Conservation (phyloP, 2,888 invertebrate species). For the Hirtodrosophila confusa region DNA sequence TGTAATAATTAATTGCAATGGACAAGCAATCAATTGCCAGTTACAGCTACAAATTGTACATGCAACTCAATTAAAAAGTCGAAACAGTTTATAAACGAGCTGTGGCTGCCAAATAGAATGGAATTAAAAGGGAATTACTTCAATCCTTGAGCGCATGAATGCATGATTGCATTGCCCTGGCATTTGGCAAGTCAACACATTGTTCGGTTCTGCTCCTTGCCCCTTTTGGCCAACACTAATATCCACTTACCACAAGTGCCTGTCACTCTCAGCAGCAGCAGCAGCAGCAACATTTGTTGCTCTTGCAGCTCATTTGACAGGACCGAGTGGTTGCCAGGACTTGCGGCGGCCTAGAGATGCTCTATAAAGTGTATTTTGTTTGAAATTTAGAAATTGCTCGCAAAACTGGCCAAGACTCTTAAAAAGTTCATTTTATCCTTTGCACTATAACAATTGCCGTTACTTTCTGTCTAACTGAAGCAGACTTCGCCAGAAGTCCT, state of each 20-base stretch:
- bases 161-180: slow-evolving; percentile 2
- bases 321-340: background rate
- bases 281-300: background rate
- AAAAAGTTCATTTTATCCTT: too few relatives aligned
- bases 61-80: slow-evolving; percentile 1
- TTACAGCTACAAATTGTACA: slow-evolving; percentile 1
- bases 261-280: slow-evolving; percentile 27
- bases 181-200: slow-evolving; percentile 16
- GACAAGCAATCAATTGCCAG: slow-evolving; percentile 13
- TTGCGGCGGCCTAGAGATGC: background rate
- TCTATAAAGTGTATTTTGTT: background rate
- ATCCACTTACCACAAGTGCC: slow-evolving; percentile 25
- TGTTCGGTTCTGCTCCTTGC: background rate
- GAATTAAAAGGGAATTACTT: slow-evolving; percentile 21
- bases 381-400: too few relatives aligned
- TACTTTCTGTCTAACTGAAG: too few relatives aligned
- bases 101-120: background rate
- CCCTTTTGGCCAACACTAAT: slow-evolving; percentile 15
- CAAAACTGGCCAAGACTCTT: too few relatives aligned
- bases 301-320: slow-evolving; percentile 21
- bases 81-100: background rate
- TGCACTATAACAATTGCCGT: too few relatives aligned
- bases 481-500: too few relatives aligned
- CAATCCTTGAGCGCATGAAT: background rate
- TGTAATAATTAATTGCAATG: slow-evolving; percentile 14